Base-by-base conservation (phyloP, 2,888 invertebrate genomes). In the Lasiommata megera region DNA sequence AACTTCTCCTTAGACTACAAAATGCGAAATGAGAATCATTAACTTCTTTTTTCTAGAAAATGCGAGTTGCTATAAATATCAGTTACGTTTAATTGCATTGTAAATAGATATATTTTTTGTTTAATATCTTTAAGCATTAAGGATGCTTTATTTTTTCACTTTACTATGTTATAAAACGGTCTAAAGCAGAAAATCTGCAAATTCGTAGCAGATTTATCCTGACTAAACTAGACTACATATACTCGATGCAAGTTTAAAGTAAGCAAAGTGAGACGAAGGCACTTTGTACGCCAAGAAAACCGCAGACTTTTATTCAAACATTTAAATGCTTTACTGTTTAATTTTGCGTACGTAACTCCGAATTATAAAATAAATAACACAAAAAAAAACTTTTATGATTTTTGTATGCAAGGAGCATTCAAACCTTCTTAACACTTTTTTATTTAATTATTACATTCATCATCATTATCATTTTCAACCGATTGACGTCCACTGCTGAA, bases 291-390 rank as follows among this genome's bases (percentile, higher is more conserved):
- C 23, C 36, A 54, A 29, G 47, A 29, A 53, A 57, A 57, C 40
- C 40, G 54, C 57, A 47, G 46, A 50, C 41, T 31, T 47, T 8
- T 29, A 51, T 54, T 56, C 41, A 34, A 52, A 46, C 28, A 52
- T 51, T 57, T 41, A 48, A 63, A 57, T 60, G 58, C 60, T 62
- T 40, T 44, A 60, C 38, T 51, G 48, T 34, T 61, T 63, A 67
- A 66, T 8, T 40, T 40, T 9, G 8, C 17, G 17, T 16, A 16
- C 8, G 38, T 40, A 9, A 31, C 7, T 31, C 31, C 3, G 31
- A 31, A 31, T 31, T 1, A 31, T 1, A 31, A 31, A 6, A 3
- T 23, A 2, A 23, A 23, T 23, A 3, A 23, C 5, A 3, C 23
- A 3, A n/a, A n/a, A n/a, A n/a, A n/a, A n/a, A n/a, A n/a, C n/a